Percentiles rank a stretch among this genome's conserved stretches.
Conservation (phyloP, 2,888 invertebrate genomes). For the Nemoura dubitans region DNA sequence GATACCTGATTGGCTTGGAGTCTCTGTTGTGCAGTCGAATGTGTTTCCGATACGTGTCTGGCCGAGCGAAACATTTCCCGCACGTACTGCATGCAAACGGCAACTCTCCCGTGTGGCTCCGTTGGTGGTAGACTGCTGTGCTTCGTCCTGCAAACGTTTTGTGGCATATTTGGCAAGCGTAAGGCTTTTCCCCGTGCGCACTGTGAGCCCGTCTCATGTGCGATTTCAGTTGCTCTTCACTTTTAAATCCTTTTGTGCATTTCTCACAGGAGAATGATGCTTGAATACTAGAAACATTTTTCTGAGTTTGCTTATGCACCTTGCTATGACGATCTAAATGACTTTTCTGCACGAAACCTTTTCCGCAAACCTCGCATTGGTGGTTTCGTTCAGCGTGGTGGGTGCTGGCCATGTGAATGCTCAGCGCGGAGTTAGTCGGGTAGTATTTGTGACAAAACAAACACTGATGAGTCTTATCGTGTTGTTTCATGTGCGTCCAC, state of each 20-base stretch:
- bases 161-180: constrained; percentile 48
- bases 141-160: constrained; percentile 50
- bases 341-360: constrained; percentile 46
- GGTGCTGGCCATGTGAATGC: constrained; percentile 43
- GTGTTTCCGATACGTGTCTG: constrained; percentile 52
- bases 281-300: background rate
- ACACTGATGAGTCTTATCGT: constrained; percentile 49
- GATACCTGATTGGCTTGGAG: constrained; percentile 24
- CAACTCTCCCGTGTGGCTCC: constrained; percentile 52
- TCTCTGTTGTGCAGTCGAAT: constrained; percentile 48
- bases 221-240: constrained; percentile 44
- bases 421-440: constrained; percentile 46
- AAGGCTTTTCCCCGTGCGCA: constrained; percentile 42
- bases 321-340: constrained; percentile 50
- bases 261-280: constrained; percentile 41
- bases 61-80: constrained; percentile 52
- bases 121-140: constrained; percentile 48
- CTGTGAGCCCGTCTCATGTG: constrained; percentile 44
- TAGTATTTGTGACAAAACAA: constrained; percentile 46
- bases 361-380: constrained; percentile 50
- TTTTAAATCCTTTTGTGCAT: constrained; percentile 45
- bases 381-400: constrained; percentile 46
- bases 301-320: constrained; percentile 39
- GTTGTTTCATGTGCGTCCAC: constrained; percentile 52
- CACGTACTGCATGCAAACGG: constrained; percentile 53